Percentiles rank a stretch among this genome's conserved stretches.
These are phyloP conservation scores for Homalodisca vitripennis DNA, from an alignment of 1,140 invertebrate genomes.

Conservation along the genomic window DNA sequence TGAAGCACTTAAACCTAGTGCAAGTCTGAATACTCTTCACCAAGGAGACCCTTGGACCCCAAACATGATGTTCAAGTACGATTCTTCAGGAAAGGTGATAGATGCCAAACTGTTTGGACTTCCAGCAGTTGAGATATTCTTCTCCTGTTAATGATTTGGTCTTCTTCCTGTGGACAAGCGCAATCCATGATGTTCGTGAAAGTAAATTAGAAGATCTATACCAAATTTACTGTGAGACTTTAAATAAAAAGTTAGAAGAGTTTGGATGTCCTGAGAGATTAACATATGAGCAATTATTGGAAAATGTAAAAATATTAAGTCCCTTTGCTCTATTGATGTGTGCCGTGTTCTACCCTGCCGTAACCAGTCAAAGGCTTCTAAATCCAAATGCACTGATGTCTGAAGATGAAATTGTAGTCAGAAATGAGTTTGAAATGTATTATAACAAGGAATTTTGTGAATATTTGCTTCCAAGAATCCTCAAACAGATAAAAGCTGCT, in stretches of 20 bases:
- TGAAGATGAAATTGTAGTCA: too few relatives aligned
- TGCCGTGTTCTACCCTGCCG: too few relatives aligned
- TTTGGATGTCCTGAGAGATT: not conserved
- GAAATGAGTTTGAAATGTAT: too few relatives aligned
- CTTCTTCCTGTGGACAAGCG: conserved; percentile 12
- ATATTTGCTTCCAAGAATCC: too few relatives aligned
- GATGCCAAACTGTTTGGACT: conserved; percentile 32
- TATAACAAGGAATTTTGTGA: too few relatives aligned
- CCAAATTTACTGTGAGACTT: conserved; percentile 5
- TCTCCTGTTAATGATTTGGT: conserved; percentile 11
- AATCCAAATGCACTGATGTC: too few relatives aligned
- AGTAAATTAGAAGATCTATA: conserved; percentile 4
- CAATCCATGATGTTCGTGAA: not conserved
- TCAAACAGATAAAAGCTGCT: too few relatives aligned
- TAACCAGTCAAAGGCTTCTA: too few relatives aligned
- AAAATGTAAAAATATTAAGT: not conserved
- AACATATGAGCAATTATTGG: not conserved
- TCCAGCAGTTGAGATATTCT: not conserved
- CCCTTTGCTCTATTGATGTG: not conserved
- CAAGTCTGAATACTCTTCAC: conserved; percentile 51
- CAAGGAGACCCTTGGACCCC: conserved; percentile 41
- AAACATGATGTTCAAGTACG: conserved; percentile 37
- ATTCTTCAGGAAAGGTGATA: not conserved
- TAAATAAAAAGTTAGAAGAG: not conserved
- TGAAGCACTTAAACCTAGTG: conserved; percentile 4